These are phyloP conservation scores for Hermodice carunculata DNA, from an alignment of 2,888 invertebrate genomes.

Conservation along the genomic window DNA sequence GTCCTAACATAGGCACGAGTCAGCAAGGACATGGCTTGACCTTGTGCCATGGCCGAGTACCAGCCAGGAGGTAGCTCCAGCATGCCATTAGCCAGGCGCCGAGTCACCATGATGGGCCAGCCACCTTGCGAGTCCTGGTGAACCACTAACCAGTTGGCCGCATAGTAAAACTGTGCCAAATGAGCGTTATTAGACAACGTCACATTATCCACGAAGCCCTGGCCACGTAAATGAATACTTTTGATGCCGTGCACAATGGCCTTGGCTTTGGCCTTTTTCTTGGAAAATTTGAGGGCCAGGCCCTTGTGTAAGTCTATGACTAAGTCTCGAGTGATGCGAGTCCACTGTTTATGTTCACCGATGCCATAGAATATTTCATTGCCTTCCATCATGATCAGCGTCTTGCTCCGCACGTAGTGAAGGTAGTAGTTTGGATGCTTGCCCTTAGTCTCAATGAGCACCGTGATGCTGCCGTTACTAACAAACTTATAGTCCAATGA, in stretches of 20 bases:
- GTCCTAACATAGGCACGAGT: constrained; percentile 87
- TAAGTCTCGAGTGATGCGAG: constrained; percentile 86
- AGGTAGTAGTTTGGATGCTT: constrained; percentile 79
- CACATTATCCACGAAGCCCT: constrained; percentile 64
- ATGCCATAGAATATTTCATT: constrained; percentile 89
- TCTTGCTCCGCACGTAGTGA: constrained; percentile 84
- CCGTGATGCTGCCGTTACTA: constrained; percentile 85
- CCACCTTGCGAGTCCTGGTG: constrained; percentile 91
- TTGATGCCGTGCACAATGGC: constrained; percentile 42
- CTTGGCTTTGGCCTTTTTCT: constrained; percentile 44
- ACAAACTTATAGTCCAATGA: constrained; percentile 77
- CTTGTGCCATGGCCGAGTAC: constrained; percentile 99
- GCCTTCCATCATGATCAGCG: constrained; percentile 79
- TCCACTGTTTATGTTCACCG: constrained; percentile 76
- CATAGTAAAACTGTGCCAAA: constrained; percentile 89
- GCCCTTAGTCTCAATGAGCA: constrained; percentile 80
- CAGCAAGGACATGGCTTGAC: constrained; percentile 92
- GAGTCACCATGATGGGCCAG: constrained; percentile 89
- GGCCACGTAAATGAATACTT: constrained; percentile 58
- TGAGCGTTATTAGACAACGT: constrained; percentile 80
- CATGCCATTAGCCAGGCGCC: constrained; percentile 75
- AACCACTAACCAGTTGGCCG: constrained; percentile 92
- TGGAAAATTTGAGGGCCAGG: constrained; percentile 69
- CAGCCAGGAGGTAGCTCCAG: constrained; percentile 86
- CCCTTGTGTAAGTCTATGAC: constrained; percentile 94